Evolutionary conservation across 2,113 vertebrate genomes (phyloP).

Genomic region (Progne subis): DNA sequence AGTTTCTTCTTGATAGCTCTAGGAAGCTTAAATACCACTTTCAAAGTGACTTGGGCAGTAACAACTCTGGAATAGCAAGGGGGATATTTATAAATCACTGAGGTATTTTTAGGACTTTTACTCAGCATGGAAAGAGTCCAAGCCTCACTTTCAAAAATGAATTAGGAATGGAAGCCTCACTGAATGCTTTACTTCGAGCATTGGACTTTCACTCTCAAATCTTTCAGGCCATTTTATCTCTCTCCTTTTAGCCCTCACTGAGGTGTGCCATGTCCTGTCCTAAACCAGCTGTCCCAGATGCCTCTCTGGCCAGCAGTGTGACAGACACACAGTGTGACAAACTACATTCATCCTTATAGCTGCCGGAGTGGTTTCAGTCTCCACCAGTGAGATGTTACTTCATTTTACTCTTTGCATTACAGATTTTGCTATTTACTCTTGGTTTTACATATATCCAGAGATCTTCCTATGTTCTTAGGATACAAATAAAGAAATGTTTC

Average conservation of each 20-base stretch:
- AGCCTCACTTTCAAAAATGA: background rate
- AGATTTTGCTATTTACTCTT: background rate
- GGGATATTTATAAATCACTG: constrained; percentile 7
- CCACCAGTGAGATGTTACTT: background rate
- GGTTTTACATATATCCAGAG: background rate
- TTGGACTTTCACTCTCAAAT: background rate
- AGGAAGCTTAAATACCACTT: constrained; percentile 21
- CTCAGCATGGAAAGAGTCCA: background rate
- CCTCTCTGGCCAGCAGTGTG: background rate
- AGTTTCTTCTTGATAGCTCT: constrained; percentile 3
- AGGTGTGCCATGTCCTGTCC: background rate
- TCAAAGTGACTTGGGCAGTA: background rate
- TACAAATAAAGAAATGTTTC: background rate
- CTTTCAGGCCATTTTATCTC: background rate
- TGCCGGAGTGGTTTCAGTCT: background rate
- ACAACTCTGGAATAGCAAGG: background rate
- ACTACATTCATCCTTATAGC: background rate
- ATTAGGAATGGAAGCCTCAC: background rate
- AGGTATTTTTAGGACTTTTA: constrained; percentile 31
- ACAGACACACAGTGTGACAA: background rate
- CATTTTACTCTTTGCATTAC: background rate
- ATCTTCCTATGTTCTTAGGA: background rate
- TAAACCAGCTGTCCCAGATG: background rate
- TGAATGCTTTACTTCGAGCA: background rate
- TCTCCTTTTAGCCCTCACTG: background rate